These are phyloP conservation scores for Trachelipus rathkii DNA, from an alignment of 1,140 invertebrate genomes.

Conservation along the genomic window DNA sequence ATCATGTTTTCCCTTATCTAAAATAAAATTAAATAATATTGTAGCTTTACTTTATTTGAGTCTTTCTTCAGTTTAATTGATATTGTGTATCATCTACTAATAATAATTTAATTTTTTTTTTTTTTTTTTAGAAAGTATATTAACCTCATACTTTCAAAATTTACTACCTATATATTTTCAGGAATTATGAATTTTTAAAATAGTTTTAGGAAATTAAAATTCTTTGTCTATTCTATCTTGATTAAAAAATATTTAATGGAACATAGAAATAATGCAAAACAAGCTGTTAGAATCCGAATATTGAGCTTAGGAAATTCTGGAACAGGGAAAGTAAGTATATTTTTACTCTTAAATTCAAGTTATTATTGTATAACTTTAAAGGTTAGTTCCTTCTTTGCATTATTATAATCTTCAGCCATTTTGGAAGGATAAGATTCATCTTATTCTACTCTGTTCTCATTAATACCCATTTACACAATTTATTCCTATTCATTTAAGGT, in stretches of 20 bases:
- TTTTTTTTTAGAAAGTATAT: too few species aligned
- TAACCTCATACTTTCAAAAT: too few species aligned
- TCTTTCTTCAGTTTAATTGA: too few species aligned
- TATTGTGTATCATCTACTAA: too few species aligned
- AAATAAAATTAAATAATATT: too few species aligned
- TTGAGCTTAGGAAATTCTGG: slow-evolving; percentile 42
- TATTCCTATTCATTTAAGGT: not conserved
- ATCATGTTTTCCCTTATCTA: too few species aligned
- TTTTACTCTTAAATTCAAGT: not conserved
- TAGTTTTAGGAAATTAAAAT: too few species aligned
- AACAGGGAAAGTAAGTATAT: slow-evolving; percentile 36
- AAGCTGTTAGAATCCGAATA: slow-evolving; percentile 33
- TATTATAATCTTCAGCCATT: not conserved
- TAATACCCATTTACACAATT: not conserved
- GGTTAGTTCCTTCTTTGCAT: not conserved
- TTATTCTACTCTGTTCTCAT: not conserved
- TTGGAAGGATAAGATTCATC: not conserved
- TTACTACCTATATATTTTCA: too few species aligned
- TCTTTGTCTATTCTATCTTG: too few species aligned
- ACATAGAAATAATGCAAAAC: not conserved
- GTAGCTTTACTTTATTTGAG: too few species aligned
- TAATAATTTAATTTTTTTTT: too few species aligned
- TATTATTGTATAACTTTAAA: not conserved
- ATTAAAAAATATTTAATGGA: not conserved
- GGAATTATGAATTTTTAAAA: too few species aligned